Conservation (phyloP, 92 coral and sea anemone genomes). For the Epizoanthus scotinus region DNA sequence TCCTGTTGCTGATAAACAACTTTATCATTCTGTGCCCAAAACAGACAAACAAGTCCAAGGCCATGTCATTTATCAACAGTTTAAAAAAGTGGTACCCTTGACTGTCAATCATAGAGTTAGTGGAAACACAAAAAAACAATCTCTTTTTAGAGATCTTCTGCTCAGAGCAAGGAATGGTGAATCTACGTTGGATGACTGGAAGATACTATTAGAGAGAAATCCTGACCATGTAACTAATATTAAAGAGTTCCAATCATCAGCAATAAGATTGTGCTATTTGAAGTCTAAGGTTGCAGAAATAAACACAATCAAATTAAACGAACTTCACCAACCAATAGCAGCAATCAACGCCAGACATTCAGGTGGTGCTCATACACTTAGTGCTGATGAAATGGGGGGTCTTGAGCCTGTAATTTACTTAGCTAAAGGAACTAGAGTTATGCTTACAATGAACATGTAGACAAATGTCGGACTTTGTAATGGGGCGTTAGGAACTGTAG, state of each 20-base stretch:
- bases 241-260: conserved; percentile 35
- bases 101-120: conserved; percentile 74
- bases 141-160: conserved; percentile 54
- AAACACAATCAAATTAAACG: conserved; percentile 33
- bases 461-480: too few species aligned
- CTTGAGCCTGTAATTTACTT: not conserved
- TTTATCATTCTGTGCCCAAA: conserved; percentile 56
- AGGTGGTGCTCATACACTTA: conserved; percentile 1
- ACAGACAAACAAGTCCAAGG: conserved; percentile 62
- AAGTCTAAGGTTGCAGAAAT: conserved; percentile 62
- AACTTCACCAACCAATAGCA: conserved; percentile 19
- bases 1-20: conserved; percentile 72
- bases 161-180: conserved; percentile 67
- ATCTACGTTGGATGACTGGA: conserved; percentile 62
- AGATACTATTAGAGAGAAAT: conserved; percentile 57
- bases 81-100: conserved; percentile 64
- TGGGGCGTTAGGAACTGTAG: too few species aligned
- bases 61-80: conserved; percentile 58
- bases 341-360: conserved; percentile 14
- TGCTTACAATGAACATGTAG: too few species aligned
- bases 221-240: conserved; percentile 48
- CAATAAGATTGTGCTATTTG: conserved; percentile 54
- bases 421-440: not conserved
- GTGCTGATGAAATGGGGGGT: conserved; percentile 29
- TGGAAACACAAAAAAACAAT: conserved; percentile 45